These are phyloP conservation scores for Lagocephalus sceleratus DNA, from an alignment of 2,797 vertebrate genomes.

Conservation along the genomic window DNA sequence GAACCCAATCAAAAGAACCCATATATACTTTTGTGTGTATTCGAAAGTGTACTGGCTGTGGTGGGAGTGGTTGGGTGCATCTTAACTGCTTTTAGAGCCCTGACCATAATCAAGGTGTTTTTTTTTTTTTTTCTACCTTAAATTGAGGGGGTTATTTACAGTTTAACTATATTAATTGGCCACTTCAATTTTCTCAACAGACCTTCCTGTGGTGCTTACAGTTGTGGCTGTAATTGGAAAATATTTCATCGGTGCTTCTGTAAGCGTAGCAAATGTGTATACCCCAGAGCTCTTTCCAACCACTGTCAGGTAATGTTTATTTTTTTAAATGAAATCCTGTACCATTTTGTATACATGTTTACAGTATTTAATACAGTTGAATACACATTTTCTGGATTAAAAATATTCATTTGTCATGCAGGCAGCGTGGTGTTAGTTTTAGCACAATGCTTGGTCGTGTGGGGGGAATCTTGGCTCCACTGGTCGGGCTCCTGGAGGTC, in stretches of 20 bases:
- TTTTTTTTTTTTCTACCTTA: too few relatives aligned
- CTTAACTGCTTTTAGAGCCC: too few relatives aligned
- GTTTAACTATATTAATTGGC: too few relatives aligned
- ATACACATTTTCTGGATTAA: constrained; percentile 20
- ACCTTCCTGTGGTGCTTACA: constrained; percentile 59
- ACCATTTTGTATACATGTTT: neutral
- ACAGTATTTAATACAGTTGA: neutral
- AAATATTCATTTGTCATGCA: neutral
- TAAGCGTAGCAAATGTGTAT: constrained; percentile 73
- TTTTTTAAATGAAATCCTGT: neutral
- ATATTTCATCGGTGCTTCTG: constrained; percentile 62
- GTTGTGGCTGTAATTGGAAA: constrained; percentile 75
- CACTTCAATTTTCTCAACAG: constrained; percentile 50
- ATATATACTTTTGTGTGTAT: too few relatives aligned
- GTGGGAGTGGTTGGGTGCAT: too few relatives aligned
- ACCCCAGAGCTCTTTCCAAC: constrained; percentile 82
- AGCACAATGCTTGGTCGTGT: neutral
- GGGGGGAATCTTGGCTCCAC: neutral
- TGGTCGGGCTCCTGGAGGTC: neutral
- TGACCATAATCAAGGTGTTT: too few relatives aligned
- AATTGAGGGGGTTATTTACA: too few relatives aligned
- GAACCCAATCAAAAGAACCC: too few relatives aligned
- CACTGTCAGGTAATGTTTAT: constrained; percentile 65
- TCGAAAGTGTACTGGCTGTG: too few relatives aligned
- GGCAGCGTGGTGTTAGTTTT: neutral